These are phyloP conservation scores for Trissolcus japonicus DNA, from an alignment of 2,888 invertebrate species.

Conservation along the genomic window DNA sequence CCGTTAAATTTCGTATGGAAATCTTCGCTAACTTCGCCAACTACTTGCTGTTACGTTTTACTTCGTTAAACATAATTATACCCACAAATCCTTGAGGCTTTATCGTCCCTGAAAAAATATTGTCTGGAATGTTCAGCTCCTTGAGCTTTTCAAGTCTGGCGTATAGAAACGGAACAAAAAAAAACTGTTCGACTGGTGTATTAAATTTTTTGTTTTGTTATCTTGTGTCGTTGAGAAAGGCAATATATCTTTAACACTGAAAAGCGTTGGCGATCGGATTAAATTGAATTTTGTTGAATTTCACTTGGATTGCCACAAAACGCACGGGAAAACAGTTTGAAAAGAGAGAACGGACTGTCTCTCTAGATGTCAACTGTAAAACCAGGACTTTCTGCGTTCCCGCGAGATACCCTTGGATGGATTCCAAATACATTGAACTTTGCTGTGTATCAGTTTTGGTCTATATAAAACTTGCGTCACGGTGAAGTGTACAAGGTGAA, in stretches of 20 bases:
- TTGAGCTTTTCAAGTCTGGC: too few species aligned
- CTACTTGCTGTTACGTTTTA: too few species aligned
- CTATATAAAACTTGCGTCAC: constrained; percentile 10
- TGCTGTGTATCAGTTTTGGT: constrained; percentile 24
- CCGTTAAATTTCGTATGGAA: constrained; percentile 8
- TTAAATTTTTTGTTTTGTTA: too few species aligned
- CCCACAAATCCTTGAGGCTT: too few species aligned
- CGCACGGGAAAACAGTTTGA: constrained; percentile 37
- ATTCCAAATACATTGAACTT: constrained; percentile 40
- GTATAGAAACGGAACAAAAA: neutral
- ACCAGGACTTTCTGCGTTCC: constrained; percentile 40
- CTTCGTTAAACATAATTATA: too few species aligned
- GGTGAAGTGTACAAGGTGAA: constrained; percentile 7
- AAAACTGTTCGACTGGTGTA: neutral
- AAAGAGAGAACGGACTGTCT: constrained; percentile 32
- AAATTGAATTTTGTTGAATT: constrained; percentile 43
- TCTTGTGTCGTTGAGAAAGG: too few species aligned
- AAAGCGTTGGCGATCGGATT: constrained; percentile 35
- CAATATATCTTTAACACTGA: constrained; percentile 18
- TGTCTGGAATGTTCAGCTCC: too few species aligned
- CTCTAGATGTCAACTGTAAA: constrained; percentile 41
- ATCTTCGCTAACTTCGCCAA: neutral
- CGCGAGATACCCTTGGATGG: constrained; percentile 35
- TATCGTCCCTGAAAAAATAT: too few species aligned
- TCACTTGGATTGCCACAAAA: constrained; percentile 42